These are phyloP conservation scores for Nycticebus coucang DNA, from an alignment of 2,113 vertebrate species.

Conservation along the genomic window DNA sequence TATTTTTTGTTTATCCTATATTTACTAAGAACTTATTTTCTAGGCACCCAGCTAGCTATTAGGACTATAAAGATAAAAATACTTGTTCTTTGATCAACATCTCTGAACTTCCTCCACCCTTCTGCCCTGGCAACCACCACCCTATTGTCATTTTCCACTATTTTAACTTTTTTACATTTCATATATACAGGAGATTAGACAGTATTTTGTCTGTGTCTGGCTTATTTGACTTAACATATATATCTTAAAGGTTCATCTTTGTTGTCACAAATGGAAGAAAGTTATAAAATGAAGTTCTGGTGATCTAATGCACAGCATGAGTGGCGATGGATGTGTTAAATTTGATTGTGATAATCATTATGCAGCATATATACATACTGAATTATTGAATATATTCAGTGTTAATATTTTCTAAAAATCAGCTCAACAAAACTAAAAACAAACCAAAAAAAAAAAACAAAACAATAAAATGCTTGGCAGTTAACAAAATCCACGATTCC, in stretches of 20 bases:
- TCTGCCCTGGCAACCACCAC: not conserved
- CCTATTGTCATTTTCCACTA: not conserved
- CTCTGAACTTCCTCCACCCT: accelerated
- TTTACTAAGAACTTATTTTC: not conserved
- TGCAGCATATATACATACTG: too few species aligned
- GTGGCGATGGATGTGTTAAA: not conserved
- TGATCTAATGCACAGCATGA: not conserved
- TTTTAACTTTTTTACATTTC: not conserved
- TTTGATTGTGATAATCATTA: not conserved
- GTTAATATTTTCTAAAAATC: not conserved
- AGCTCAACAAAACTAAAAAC: not conserved
- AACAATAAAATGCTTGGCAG: not conserved
- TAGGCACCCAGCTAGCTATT: not conserved
- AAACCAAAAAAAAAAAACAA: not conserved
- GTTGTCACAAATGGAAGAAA: not conserved
- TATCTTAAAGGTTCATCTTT: not conserved
- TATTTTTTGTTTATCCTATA: not conserved
- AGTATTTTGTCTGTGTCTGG: too few species aligned
- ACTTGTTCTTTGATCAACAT: not conserved
- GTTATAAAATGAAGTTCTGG: not conserved
- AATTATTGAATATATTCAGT: not conserved
- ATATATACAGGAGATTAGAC: not conserved
- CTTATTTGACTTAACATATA: not conserved
- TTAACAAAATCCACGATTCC: not conserved
- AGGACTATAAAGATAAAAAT: not conserved